Evolutionary conservation across 1,140 invertebrate genomes (phyloP), one percentile per base, ranked within the genome.

Genomic region (Paraescarpia echinospica): DNA sequence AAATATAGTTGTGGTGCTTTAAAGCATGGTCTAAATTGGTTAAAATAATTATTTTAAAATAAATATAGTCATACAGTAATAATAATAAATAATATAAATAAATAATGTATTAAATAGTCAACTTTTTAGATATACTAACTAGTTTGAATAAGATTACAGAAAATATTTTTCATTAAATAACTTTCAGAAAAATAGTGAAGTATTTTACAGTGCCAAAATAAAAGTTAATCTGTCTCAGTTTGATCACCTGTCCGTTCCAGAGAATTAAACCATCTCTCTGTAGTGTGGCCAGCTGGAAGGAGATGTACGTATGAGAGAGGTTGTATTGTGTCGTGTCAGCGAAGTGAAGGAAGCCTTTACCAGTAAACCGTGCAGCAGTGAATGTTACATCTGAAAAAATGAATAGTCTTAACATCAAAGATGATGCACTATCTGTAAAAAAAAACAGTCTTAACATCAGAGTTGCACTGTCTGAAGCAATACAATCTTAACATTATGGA

Each of bases 181-280:
- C 12, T 41, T 41, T 41, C 41, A 41, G 41, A 41, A 12, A 41
- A 41, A 41, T 41, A 41, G 41, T 41, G 4, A 41, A 41, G 41
- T 12, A 41, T 41, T n/a, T n/a, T 41, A 41, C 41, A 41, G 41
- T 41, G 41, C 41, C 12, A 12, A 34, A 22, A n/a, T n/a, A n/a
- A n/a, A n/a, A n/a, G 18, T 34, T 9, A 5, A 34, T 5, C 33
- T 34, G 89, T 90, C 27, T 18, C 33, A 90, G 31, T 90, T 33
- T 90, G 34, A 91, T 93, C 88, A 93, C 92, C 92, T 93, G 33
- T 48, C 92, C 92, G 34, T 91, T 93, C 92, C 92, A 93, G 35
- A 93, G 34, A 51, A 93, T 93, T 27, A 93, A 27, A 22, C 92
- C 90, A 27, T 92, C 33, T 9, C 59, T 92, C n/a, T 27, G 33